phyloP scores from a whole-genome alignment of 2,888 invertebrate genomes.

The Cheilosia scutellata region DNA sequence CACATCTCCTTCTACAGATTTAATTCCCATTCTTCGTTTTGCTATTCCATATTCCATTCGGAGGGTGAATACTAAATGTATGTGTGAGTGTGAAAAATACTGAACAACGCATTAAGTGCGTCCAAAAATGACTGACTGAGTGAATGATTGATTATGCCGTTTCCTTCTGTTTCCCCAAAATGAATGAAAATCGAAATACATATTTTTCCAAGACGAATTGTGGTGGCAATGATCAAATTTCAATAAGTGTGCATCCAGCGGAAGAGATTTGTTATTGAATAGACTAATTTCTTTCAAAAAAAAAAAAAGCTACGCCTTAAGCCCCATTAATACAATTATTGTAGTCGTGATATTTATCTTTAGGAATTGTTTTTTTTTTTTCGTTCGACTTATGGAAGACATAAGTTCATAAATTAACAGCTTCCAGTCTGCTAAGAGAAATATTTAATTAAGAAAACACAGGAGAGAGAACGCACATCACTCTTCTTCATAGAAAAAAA shows the following conservation, averaged over 20 bases:
- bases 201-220: background rate
- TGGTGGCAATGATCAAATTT: slow-evolving; percentile 46
- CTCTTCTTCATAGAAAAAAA: background rate
- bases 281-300: slow-evolving; percentile 23
- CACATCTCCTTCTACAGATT: slow-evolving; percentile 31
- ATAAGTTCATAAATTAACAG: slow-evolving; percentile 53
- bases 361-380: background rate
- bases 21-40: slow-evolving; percentile 34
- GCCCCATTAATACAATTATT: slow-evolving; percentile 53
- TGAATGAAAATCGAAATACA: background rate
- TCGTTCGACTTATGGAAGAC: slow-evolving; percentile 44
- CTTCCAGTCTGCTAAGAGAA: slow-evolving; percentile 41
- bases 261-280: slow-evolving; percentile 33
- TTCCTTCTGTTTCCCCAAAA: slow-evolving; percentile 23
- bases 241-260: slow-evolving; percentile 13
- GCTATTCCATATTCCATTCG: slow-evolving; percentile 23
- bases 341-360: slow-evolving; percentile 42
- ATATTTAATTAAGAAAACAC: slow-evolving; percentile 38
- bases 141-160: slow-evolving; percentile 62
- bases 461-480: slow-evolving; percentile 21
- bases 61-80: background rate
- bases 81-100: slow-evolving; percentile 33
- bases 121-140: slow-evolving; percentile 44
- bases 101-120: slow-evolving; percentile 56
- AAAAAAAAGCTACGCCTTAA: slow-evolving; percentile 36